phyloP scores from a whole-genome alignment of 2,888 invertebrate genomes.

The Dicyrtomina minuta region DNA sequence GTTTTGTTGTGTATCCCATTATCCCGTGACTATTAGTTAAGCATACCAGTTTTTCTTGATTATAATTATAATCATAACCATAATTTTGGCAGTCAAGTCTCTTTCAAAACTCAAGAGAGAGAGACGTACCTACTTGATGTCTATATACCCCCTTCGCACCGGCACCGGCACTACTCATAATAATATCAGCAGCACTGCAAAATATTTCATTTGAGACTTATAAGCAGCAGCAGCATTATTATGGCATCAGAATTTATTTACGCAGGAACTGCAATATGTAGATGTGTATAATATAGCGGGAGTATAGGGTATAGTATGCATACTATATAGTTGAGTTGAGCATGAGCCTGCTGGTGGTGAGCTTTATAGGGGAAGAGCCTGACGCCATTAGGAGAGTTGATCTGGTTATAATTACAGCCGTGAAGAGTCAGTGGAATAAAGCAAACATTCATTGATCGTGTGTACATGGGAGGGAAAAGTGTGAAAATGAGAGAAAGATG shows the following conservation, averaged over 20 bases:
- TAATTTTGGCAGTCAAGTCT: neutral
- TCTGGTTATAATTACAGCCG: constrained; percentile 6
- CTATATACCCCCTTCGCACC: neutral
- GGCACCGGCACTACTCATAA: neutral
- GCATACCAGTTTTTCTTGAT: constrained; percentile 11
- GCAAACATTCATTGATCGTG: neutral
- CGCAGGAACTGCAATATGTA: no score
- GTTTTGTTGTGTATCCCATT: no score
- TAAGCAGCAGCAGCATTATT: no score
- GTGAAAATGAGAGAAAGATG: constrained; percentile 27
- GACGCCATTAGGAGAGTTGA: neutral
- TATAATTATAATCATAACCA: neutral
- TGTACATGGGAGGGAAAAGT: neutral
- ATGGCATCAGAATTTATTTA: no score
- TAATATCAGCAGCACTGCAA: neutral
- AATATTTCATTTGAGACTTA: no score
- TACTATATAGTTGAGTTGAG: no score
- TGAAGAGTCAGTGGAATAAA: neutral
- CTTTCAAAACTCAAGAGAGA: neutral
- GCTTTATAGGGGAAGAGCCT: no score
- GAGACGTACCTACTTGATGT: neutral
- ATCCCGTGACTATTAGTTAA: no score
- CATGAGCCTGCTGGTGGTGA: no score
- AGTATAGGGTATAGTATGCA: no score
- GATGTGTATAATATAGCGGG: no score